phyloP scores from a whole-genome alignment of 1,140 invertebrate genomes.

The Cepaea nemoralis region DNA sequence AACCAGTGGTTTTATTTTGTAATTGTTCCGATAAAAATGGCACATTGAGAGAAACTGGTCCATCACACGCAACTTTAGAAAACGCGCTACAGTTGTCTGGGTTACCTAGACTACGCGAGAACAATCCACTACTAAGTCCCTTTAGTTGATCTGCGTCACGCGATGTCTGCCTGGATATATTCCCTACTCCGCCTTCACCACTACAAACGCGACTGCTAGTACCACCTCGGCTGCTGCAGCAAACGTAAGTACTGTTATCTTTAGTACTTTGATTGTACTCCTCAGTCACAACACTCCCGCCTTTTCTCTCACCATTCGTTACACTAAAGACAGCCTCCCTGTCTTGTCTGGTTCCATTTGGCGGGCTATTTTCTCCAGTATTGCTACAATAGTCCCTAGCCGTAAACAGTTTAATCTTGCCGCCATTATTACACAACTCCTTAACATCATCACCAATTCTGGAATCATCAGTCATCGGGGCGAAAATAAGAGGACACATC shows the following conservation, averaged over 20 bases:
- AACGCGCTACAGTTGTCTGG: not conserved
- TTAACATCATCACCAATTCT: no score
- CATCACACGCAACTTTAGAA: not conserved
- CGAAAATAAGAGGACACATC: no score
- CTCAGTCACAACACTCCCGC: not conserved
- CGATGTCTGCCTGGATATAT: not conserved
- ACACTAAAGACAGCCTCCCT: not conserved
- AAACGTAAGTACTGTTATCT: not conserved
- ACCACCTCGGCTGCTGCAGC: not conserved
- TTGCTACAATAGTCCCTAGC: not conserved
- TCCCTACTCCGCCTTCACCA: not conserved
- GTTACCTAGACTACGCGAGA: not conserved
- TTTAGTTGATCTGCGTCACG: not conserved
- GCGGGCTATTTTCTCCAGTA: not conserved
- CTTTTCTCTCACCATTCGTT: not conserved
- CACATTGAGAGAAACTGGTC: not conserved
- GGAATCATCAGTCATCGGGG: no score
- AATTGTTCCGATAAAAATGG: not conserved
- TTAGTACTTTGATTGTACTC: not conserved
- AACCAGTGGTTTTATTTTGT: no score
- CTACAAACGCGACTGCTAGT: not conserved
- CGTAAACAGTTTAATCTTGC: not conserved
- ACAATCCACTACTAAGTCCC: not conserved
- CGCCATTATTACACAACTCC: no score
- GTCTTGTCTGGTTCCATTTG: not conserved